These are phyloP conservation scores for Tretioscincus oriximinensis DNA, from an alignment of 2,113 vertebrate genomes.

Conservation along the genomic window DNA sequence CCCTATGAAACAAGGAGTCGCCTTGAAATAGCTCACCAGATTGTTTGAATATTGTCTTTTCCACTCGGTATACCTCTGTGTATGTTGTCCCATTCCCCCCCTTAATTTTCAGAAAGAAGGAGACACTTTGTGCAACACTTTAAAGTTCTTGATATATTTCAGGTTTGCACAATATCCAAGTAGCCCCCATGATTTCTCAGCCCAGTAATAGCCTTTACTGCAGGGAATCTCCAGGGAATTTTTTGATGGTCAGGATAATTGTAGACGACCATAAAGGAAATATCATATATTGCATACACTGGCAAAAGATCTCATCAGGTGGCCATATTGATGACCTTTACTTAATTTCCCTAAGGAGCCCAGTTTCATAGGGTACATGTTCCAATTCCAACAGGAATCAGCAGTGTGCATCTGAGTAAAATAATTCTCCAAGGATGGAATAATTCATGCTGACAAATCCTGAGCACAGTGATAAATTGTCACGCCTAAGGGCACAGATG, in stretches of 20 bases:
- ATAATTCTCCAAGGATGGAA: neutral
- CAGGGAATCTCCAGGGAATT: neutral
- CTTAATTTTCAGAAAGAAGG: neutral
- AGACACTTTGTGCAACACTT: neutral
- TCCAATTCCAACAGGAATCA: constrained; percentile 3
- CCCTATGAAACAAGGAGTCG: neutral
- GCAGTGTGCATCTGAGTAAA: neutral
- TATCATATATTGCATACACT: neutral
- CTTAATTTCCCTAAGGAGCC: constrained; percentile 23
- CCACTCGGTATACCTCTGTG: neutral
- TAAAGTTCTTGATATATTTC: neutral
- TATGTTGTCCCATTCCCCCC: neutral
- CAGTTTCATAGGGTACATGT: neutral
- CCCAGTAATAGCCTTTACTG: neutral
- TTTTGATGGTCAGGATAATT: neutral
- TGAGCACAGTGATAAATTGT: constrained; percentile 9
- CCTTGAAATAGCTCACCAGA: neutral
- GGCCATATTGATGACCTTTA: neutral
- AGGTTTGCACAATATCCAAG: neutral
- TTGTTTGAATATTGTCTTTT: neutral
- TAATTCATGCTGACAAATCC: constrained; percentile 5
- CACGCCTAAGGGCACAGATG: neutral
- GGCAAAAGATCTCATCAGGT: neutral
- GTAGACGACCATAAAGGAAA: neutral
- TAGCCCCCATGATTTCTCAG: neutral